phyloP scores from a whole-genome alignment of 2,797 vertebrate species.

The Sebastes minor region DNA sequence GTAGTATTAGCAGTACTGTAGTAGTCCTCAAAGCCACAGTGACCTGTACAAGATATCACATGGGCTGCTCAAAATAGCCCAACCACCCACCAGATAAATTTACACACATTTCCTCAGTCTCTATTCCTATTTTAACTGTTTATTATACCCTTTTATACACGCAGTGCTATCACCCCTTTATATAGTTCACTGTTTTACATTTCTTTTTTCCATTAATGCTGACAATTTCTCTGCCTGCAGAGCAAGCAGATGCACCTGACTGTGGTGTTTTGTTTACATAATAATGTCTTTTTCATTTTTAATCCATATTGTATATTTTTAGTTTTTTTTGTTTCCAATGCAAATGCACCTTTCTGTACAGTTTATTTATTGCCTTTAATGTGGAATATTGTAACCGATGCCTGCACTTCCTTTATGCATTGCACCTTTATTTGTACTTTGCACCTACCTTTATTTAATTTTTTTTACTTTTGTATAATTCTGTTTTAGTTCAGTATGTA shows the following conservation, averaged over 20 bases:
- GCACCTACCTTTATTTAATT: background rate
- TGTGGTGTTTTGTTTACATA: background rate
- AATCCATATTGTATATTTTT: background rate
- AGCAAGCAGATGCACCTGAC: background rate
- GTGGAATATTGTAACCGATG: background rate
- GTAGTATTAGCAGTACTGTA: background rate
- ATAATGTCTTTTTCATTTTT: background rate
- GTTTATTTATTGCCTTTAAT: background rate
- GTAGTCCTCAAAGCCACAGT: background rate
- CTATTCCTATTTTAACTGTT: background rate
- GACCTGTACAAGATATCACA: background rate
- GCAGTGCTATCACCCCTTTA: rapidly evolving
- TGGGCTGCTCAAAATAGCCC: background rate
- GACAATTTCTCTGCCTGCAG: background rate
- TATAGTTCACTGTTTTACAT: background rate
- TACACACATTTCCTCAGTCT: background rate
- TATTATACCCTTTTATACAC: background rate
- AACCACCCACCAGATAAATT: background rate
- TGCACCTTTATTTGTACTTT: background rate
- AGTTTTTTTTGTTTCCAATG: background rate
- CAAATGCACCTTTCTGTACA: background rate
- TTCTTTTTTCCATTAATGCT: background rate
- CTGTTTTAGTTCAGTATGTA: background rate
- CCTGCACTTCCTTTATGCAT: background rate
- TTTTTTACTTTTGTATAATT: background rate